Evolutionary conservation across 2,888 invertebrate genomes (phyloP).

Genomic region (Linyphia triangularis): DNA sequence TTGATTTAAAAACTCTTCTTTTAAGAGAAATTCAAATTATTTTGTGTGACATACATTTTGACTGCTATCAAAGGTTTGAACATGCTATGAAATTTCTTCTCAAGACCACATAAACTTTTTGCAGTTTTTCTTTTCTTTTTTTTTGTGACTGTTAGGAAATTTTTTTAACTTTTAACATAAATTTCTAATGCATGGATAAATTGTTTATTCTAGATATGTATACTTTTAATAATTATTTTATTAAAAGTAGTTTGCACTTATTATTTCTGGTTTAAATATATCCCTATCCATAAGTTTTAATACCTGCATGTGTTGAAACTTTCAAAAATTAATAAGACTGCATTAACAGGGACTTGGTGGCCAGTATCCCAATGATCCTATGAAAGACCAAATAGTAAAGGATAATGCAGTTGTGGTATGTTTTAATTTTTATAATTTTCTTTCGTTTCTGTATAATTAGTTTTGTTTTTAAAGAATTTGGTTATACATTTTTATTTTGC

Average conservation of each 20-base stretch:
- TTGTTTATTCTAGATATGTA: no score
- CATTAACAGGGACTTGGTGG: slow-evolving; percentile 76
- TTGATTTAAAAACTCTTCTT: no score
- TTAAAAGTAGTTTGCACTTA: slow-evolving; percentile 30
- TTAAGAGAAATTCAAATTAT: no score
- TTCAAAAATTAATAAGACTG: slow-evolving; percentile 53
- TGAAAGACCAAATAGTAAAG: slow-evolving; percentile 77
- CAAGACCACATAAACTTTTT: no score
- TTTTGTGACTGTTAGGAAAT: no score
- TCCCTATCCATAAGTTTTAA: slow-evolving; percentile 21
- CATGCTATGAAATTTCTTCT: no score
- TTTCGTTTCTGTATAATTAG: slow-evolving; percentile 1
- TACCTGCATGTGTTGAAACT: slow-evolving; percentile 33
- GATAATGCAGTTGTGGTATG: slow-evolving; percentile 77
- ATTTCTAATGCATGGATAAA: no score
- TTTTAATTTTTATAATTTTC: slow-evolving; percentile 56
- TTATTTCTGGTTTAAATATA: background rate
- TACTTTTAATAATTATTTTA: no score
- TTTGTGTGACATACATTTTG: no score
- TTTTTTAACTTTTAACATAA: no score
- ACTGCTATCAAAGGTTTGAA: no score
- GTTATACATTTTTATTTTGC: slow-evolving; percentile 15
- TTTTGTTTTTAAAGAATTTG: slow-evolving; percentile 9
- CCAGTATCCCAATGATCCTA: slow-evolving; percentile 76
- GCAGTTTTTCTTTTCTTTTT: no score